phyloP scores from a whole-genome alignment of 92 coral and sea anemone genomes.

The Heteractis magnifica region DNA sequence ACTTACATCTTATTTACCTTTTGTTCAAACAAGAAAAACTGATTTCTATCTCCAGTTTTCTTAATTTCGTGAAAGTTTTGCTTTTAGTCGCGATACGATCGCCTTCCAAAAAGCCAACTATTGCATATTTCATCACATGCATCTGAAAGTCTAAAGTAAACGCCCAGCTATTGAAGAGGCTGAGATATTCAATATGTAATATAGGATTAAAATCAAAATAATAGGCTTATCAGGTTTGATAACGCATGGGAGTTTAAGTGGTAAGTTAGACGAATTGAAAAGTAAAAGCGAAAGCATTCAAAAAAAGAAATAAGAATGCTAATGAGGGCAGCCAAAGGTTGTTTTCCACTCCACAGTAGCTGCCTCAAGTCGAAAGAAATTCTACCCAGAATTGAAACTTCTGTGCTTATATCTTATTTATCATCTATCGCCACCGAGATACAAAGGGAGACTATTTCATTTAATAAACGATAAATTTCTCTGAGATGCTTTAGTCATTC shows the following conservation, averaged over 20 bases:
- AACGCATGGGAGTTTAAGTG: neutral
- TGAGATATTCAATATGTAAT: neutral
- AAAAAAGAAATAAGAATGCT: neutral
- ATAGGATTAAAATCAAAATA: neutral
- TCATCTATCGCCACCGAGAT: no score
- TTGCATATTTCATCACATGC: slow-evolving; percentile 31
- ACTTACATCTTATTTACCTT: neutral
- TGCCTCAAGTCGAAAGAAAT: neutral
- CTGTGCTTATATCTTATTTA: no score
- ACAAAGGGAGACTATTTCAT: no score
- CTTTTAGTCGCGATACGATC: slow-evolving; percentile 32
- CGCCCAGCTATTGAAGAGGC: neutral
- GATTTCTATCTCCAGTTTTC: slow-evolving; percentile 4
- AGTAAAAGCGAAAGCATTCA: neutral
- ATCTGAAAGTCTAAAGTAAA: neutral
- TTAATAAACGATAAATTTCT: no score
- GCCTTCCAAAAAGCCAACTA: neutral
- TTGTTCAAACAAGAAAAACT: neutral
- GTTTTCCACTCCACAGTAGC: neutral
- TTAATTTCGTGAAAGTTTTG: slow-evolving; percentile 1
- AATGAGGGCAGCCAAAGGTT: neutral
- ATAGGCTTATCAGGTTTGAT: neutral
- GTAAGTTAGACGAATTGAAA: neutral
- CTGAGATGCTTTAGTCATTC: no score
- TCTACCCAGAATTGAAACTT: no score